Evolutionary conservation across 2,888 invertebrate genomes (phyloP), one percentile per base, ranked within the genome.

Genomic region (Uropetala carovei): DNA sequence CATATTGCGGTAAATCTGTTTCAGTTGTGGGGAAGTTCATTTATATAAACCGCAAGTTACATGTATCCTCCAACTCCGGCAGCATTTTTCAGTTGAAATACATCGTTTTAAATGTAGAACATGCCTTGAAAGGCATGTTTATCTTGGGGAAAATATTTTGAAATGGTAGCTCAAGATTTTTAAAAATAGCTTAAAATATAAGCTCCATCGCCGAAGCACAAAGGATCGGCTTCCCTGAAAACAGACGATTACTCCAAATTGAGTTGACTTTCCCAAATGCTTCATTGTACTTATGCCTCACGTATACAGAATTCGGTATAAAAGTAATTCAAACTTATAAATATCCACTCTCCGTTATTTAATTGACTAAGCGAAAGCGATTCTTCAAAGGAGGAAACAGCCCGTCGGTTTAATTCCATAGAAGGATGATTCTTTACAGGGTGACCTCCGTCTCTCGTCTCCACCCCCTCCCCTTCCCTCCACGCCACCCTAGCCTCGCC

Each of bases 331-430:
- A 27, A 75, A 27, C 22, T 75, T 75, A 75, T 75, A 14, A 75
- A 75, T 75, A 75, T 75, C 75, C 75, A 75, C 75, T 75, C 75
- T 75, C 75, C 27, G 27, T 27, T 27, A 75, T 75, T 22, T 22
- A 75, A 75, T 75, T 75, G 22, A 27, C 22, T 27, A 22, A 27
- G 13, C 22, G 22, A 22, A 75, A 27, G 75, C 75, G 75, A 75
- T 75, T 75, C 75, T 75, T 75, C 75, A 75, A 75, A 75, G 22
- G 75, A 75, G 27, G 75, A 27, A n/a, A 13, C 43, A 43, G 5
- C 43, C 43, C 75, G 75, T 75, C 27, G 75, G 75, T 22, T 27
- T 22, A 75, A 75, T 75, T 75, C 75, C 22, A 75, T 22, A 75
- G 27, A 14, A 75, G n/a, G 43, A 43, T 75, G 75, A 13, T 13